Evolutionary conservation across 2,888 invertebrate species (phyloP), one percentile per base, ranked within the genome.

Genomic region (Nephrotoma flavescens): DNA sequence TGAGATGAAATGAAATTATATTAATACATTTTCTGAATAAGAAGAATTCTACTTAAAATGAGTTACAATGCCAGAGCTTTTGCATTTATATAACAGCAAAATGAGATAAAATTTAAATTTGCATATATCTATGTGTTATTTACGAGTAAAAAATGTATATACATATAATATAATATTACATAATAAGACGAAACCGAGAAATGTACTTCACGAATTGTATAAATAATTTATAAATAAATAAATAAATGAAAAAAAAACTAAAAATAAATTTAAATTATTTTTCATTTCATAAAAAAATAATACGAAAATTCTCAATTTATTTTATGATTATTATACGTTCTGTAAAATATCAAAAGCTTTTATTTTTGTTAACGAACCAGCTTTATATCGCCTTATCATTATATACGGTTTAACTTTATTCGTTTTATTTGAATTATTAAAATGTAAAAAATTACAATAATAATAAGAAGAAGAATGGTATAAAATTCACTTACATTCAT

Each of bases 401-500:
- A 9, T 47, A 47, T 47, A 9, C 12, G 71, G 71, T 31, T 71
- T 71, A 71, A 71, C 31, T 71, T 71, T 19, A 71, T 71, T 5
- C 71, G 71, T 31, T 31, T 71, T 31, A 71, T 71, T 44, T 71
- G 71, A 71, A 31, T 31, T 71, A 71, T 71, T 71, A 71, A 71
- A 31, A 31, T 71, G 71, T 52, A 57, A 71, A 71, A 71, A 31
- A 31, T 3, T 31, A 31, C 31, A 31, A 71, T 31, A 19, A 71
- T 31, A 71, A 31, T 2, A 31, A 31, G 31, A 52, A 52, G 9
- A 47, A 9, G 12, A 47, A 47, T 15, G 41, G 9, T 15, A 83
- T 83, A 85, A 45, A 11, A 11, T 45, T 31, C 92, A 96, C 97
- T 97, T 93, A 98, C 98, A 98, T 95, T 98, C 98, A 94, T 99